Evolutionary conservation across 2,113 vertebrate species (phyloP).

Genomic region (Empidonax alnorum): DNA sequence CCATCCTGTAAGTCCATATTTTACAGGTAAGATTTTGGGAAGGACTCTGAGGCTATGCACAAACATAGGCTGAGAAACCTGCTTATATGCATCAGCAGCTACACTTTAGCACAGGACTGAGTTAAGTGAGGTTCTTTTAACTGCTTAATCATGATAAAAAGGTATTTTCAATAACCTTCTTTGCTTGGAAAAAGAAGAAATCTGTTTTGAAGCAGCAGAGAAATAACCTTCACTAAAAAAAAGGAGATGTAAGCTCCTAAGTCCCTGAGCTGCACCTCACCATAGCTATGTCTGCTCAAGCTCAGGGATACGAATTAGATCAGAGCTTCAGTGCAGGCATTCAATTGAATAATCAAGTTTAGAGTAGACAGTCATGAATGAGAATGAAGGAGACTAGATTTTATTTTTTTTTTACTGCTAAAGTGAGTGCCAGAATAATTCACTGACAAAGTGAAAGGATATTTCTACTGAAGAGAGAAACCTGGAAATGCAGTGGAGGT

Average conservation of each 20-base stretch:
- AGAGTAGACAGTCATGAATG: neutral
- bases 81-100: neutral
- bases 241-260: neutral
- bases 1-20: neutral
- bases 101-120: neutral
- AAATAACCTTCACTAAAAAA: neutral
- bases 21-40: neutral
- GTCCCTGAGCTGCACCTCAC: neutral
- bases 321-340: neutral
- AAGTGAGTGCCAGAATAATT: neutral
- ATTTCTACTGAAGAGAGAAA: neutral
- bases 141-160: neutral
- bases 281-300: neutral
- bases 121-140: neutral
- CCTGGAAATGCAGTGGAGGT: neutral
- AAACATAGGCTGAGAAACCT: neutral
- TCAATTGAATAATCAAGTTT: slow-evolving; percentile 7
- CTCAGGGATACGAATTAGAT: neutral
- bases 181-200: neutral
- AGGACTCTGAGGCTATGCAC: neutral
- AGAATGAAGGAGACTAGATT: neutral
- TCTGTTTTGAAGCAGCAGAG: neutral
- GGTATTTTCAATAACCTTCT: neutral
- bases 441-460: neutral
- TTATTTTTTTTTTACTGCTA: neutral